phyloP scores from a whole-genome alignment of 2,888 invertebrate species.

The Dioctria rufipes region DNA sequence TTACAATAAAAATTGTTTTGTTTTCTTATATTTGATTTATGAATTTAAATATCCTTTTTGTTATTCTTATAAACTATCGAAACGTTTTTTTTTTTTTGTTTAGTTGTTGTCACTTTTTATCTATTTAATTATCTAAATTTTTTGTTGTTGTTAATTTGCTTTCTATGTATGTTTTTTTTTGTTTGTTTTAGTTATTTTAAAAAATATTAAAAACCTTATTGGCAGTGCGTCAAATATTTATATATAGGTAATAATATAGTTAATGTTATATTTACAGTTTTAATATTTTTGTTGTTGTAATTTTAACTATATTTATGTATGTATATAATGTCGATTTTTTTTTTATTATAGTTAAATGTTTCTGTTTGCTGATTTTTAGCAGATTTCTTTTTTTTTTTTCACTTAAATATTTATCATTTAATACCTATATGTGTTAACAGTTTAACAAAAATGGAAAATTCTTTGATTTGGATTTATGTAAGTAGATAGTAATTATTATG shows the following conservation, averaged over 20 bases:
- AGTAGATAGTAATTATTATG: no score
- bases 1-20: slow-evolving; percentile 22
- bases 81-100: slow-evolving; percentile 5
- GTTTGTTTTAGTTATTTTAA: slow-evolving; percentile 57
- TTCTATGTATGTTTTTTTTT: slow-evolving; percentile 49
- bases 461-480: slow-evolving; percentile 6
- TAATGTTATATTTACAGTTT: slow-evolving; percentile 60
- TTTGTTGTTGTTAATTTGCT: slow-evolving; percentile 8
- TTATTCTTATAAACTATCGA: slow-evolving; percentile 31
- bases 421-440: slow-evolving; percentile 31
- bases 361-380: slow-evolving; percentile 16
- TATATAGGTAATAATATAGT: slow-evolving; percentile 53
- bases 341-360: not conserved
- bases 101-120: slow-evolving; percentile 34
- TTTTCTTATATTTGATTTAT: slow-evolving; percentile 10
- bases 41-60: slow-evolving; percentile 2
- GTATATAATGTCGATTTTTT: slow-evolving; percentile 30
- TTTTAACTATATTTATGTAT: slow-evolving; percentile 52
- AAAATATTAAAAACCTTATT: slow-evolving; percentile 63
- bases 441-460: slow-evolving; percentile 51
- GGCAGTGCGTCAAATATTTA: slow-evolving; percentile 63
- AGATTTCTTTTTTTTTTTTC: slow-evolving; percentile 19
- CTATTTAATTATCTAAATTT: slow-evolving; percentile 30
- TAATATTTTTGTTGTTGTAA: slow-evolving; percentile 57
- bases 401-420: not conserved